Evolutionary conservation across 2,113 vertebrate species (phyloP), one percentile per base, ranked within the genome.

Genomic region (Carassius carassius): DNA sequence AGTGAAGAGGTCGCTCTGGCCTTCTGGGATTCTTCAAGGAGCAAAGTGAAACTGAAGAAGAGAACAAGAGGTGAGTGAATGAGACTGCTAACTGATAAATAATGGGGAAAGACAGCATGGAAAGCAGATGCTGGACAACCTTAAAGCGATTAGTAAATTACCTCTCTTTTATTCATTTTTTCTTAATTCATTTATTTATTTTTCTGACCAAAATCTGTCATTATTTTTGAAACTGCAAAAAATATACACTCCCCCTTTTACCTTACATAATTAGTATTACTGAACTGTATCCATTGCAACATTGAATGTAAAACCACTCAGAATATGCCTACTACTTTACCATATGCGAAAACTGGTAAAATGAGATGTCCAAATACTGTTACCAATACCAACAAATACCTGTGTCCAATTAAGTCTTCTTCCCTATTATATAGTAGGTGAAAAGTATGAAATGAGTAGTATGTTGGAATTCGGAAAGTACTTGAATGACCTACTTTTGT

Each of bases 1-100:
- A 86, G 82, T 78, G 81, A 86, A 86, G 86, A 83, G 78, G 67
- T 78, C 67, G 86, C 84, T 88, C 79, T 35, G 65, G 67, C 44
- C 81, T 63, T 80, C 37, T 80, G 78, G 58, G 77, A 79, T 79
- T 63, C 77, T 79, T 63, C 35, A 79, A 62, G 37, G 78, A 44
- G 78, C 78, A 80, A 65, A 80, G 35, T 44, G 37, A 63, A 29
- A 58, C 58, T 78, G 56, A 60, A 41, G 16, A 21, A 3, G 78
- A 80, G 58, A 58, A 80, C n/a, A 9, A 47, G 78, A 80, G 37
- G 78, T 80, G 58, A 80, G 78, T 65, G 78, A 63, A 63, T 11
- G 44, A 47, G 77, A 37, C 35, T 37, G 35, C 3, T 37, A 37
- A 78, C 76, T 60, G 29, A 41, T 41, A 41, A 60, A 78, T 60